These are phyloP conservation scores for Pseudomyrmex pallidus DNA, from an alignment of 1,140 invertebrate species.

Conservation along the genomic window DNA sequence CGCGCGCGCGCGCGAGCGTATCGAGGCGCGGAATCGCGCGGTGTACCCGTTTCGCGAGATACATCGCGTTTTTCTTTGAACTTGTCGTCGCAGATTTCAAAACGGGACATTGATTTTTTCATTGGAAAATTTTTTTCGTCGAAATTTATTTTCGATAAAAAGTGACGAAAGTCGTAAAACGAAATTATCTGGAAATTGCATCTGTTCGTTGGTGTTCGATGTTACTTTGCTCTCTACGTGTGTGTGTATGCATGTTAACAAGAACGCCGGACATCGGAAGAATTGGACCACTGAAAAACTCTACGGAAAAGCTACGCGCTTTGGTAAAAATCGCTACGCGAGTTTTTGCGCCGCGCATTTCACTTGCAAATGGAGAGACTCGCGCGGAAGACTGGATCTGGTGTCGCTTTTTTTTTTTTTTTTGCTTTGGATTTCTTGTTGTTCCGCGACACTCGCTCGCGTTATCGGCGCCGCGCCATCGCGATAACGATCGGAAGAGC, in stretches of 20 bases:
- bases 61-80: neutral
- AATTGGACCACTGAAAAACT: constrained; percentile 7
- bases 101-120: neutral
- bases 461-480: constrained; percentile 17
- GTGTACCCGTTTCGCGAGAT: constrained; percentile 8
- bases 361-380: constrained; percentile 39
- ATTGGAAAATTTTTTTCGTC: neutral
- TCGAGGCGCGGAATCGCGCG: neutral
- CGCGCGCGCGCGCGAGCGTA: neutral
- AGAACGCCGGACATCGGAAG: constrained; percentile 12
- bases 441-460: neutral
- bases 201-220: too few relatives aligned
- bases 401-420: constrained; percentile 34
- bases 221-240: neutral
- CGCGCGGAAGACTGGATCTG: neutral
- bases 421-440: neutral
- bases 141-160: neutral
- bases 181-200: too few relatives aligned
- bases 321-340: constrained; percentile 26
- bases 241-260: constrained; percentile 19
- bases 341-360: constrained; percentile 26
- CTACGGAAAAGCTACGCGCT: constrained; percentile 6
- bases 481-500: constrained; percentile 36
- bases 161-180: neutral
- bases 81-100: neutral